phyloP scores from a whole-genome alignment of 2,888 invertebrate species.

The Dicyrtoma fusca region DNA sequence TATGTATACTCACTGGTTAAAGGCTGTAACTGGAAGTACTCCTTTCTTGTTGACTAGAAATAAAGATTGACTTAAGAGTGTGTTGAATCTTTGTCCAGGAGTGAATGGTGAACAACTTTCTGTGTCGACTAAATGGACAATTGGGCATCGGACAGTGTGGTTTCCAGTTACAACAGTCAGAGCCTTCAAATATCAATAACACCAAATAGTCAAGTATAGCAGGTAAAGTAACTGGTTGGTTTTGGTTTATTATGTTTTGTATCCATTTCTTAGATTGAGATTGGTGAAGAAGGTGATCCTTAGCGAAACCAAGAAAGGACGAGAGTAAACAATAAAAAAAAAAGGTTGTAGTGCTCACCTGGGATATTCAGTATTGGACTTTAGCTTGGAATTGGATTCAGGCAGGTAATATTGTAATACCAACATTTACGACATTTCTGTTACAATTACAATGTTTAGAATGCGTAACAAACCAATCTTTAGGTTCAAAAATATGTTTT shows the following conservation, averaged over 20 bases:
- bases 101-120: slow-evolving; percentile 12
- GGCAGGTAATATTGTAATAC: slow-evolving; percentile 4
- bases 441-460: slow-evolving; percentile 17
- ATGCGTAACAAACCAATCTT: slow-evolving; percentile 17
- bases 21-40: too few relatives aligned
- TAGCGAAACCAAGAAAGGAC: not conserved
- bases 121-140: slow-evolving; percentile 16
- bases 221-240: too few relatives aligned
- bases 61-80: not conserved
- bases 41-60: not conserved
- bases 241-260: not conserved
- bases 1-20: too few relatives aligned
- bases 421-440: not conserved
- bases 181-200: not conserved
- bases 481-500: not conserved
- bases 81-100: not conserved
- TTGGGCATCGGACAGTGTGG: slow-evolving; percentile 31
- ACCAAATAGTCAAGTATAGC: not conserved
- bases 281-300: not conserved
- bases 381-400: not conserved
- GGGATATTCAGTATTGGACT: not conserved
- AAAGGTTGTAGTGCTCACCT: slow-evolving; percentile 3
- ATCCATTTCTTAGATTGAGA: not conserved
- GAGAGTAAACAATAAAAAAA: slow-evolving; percentile 20
- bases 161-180: slow-evolving; percentile 11